Conservation (phyloP, 2,888 invertebrate species). For the Fragum fragum region DNA sequence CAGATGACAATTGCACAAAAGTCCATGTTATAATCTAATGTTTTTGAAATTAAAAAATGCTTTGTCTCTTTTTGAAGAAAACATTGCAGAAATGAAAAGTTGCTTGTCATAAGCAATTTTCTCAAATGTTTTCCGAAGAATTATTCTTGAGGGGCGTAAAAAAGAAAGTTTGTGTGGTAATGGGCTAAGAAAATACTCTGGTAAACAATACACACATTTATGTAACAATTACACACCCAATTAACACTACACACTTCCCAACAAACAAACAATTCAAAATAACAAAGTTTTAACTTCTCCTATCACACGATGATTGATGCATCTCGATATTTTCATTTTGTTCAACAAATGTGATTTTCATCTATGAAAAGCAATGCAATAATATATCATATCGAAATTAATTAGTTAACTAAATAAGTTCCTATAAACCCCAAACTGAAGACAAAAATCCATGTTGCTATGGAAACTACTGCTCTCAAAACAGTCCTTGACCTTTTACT, state of each 20-base stretch:
- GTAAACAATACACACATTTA: background rate
- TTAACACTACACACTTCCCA: conserved; percentile 25
- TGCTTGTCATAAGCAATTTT: no score
- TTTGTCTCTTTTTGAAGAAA: no score
- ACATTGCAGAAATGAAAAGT: no score
- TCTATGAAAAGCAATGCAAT: background rate
- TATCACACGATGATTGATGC: conserved; percentile 15
- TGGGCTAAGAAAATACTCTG: no score
- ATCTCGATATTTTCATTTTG: background rate
- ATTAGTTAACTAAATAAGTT: conserved; percentile 18
- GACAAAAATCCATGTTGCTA: conserved; percentile 20
- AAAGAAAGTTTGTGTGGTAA: no score
- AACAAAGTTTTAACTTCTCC: background rate
- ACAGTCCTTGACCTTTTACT: conserved; percentile 1
- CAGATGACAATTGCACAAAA: no score
- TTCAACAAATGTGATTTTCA: conserved; percentile 1
- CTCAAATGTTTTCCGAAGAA: no score
- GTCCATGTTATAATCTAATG: no score
- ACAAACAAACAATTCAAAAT: conserved; percentile 20
- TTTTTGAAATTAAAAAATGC: no score
- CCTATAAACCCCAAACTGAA: conserved; percentile 20
- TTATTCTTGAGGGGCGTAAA: no score
- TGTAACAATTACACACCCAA: conserved; percentile 8
- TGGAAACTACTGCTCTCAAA: conserved; percentile 1
- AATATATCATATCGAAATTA: background rate